Evolutionary conservation across 2,888 invertebrate species (phyloP).

Genomic region (Oxyscelio sp.): DNA sequence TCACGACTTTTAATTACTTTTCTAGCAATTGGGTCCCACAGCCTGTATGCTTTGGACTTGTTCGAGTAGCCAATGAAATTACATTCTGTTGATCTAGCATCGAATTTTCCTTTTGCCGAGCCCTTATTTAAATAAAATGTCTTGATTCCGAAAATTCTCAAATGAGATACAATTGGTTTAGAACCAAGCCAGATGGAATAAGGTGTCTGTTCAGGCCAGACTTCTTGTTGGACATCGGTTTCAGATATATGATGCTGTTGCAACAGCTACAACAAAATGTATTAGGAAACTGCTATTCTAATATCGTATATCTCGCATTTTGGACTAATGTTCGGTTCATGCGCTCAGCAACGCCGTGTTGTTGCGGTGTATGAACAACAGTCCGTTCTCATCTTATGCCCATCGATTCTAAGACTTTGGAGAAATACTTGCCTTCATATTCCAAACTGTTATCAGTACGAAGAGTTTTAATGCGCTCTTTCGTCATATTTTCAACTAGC

Average conservation of each 20-base stretch:
- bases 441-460: conserved; percentile 62
- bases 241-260: conserved; percentile 71
- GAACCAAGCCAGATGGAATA: conserved; percentile 13
- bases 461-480: conserved; percentile 52
- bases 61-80: conserved; percentile 67
- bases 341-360: conserved; percentile 74
- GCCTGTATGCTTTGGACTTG: conserved; percentile 67
- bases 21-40: conserved; percentile 46
- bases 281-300: conserved; percentile 72
- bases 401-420: conserved; percentile 11
- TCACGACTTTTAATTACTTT: conserved; percentile 60
- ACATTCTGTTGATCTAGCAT: conserved; percentile 39
- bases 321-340: conserved; percentile 77
- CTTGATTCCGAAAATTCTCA: conserved; percentile 55
- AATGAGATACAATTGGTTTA: conserved; percentile 18
- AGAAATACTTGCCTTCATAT: conserved; percentile 46
- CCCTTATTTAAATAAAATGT: conserved; percentile 47
- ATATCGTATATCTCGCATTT: conserved; percentile 76
- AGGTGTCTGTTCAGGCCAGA: conserved; percentile 21
- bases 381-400: conserved; percentile 59
- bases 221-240: conserved; percentile 69
- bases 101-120: conserved; percentile 44
- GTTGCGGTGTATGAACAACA: conserved; percentile 64
- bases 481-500: conserved; percentile 54
- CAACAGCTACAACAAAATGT: conserved; percentile 78